Evolutionary conservation across 2,888 invertebrate genomes (phyloP).

Genomic region (Rutpela maculata): DNA sequence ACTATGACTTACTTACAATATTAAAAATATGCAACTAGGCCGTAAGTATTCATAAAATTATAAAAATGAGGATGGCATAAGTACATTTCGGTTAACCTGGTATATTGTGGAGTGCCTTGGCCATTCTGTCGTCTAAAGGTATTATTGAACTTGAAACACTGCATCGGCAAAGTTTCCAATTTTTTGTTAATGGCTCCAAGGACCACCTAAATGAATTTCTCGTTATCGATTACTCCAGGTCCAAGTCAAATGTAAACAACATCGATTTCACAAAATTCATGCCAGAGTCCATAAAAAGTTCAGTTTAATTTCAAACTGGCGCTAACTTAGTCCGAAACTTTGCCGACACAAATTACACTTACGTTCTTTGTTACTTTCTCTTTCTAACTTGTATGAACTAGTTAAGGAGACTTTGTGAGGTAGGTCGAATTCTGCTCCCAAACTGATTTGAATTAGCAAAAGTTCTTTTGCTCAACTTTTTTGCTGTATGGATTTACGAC

Average conservation of each 20-base stretch:
- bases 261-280: slow-evolving; percentile 73
- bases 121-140: background rate
- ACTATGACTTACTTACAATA: no score
- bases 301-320: slow-evolving; percentile 68
- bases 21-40: no score
- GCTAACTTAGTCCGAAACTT: slow-evolving; percentile 73
- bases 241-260: slow-evolving; percentile 69
- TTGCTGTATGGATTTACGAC: slow-evolving; percentile 43
- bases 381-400: slow-evolving; percentile 72
- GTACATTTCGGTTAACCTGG: background rate
- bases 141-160: background rate
- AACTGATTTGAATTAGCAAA: slow-evolving; percentile 70
- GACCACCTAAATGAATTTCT: slow-evolving; percentile 4
- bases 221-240: slow-evolving; percentile 35
- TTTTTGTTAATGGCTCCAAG: background rate
- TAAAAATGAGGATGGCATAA: background rate
- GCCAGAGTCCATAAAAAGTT: slow-evolving; percentile 73
- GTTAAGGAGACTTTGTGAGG: slow-evolving; percentile 71
- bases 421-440: slow-evolving; percentile 70
- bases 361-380: slow-evolving; percentile 73
- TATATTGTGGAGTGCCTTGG: background rate
- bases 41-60: no score
- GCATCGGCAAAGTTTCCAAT: background rate
- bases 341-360: slow-evolving; percentile 73
- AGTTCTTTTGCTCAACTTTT: slow-evolving; percentile 62